Evolutionary conservation across 2,888 invertebrate species (phyloP).

Genomic region (Empis livida): DNA sequence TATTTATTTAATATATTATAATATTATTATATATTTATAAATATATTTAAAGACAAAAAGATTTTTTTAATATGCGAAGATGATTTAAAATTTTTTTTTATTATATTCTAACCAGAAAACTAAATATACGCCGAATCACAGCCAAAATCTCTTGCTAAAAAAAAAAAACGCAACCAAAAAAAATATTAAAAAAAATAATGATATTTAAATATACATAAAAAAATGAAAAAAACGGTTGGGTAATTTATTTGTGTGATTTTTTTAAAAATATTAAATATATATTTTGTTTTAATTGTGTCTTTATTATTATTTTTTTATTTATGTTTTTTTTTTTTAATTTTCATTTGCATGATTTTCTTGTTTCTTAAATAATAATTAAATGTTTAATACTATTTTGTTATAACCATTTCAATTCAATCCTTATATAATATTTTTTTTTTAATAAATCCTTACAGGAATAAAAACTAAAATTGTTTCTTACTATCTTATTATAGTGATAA

Average conservation of each 20-base stretch:
- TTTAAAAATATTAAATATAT: neutral
- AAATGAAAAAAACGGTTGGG: slow-evolving; percentile 5
- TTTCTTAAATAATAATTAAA: too few relatives aligned
- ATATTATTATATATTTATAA: slow-evolving; percentile 1
- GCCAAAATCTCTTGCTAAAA: slow-evolving; percentile 1
- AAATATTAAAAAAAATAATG: slow-evolving; percentile 6
- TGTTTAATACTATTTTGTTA: too few relatives aligned
- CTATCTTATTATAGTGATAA: too few relatives aligned
- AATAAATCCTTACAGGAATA: too few relatives aligned
- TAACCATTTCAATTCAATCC: too few relatives aligned
- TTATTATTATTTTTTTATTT: neutral
- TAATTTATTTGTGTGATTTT: neutral
- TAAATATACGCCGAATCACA: neutral
- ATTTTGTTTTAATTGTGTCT: neutral
- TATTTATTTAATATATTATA: neutral
- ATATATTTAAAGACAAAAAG: slow-evolving; percentile 4
- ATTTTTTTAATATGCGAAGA: slow-evolving; percentile 4
- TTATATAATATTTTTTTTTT: too few relatives aligned
- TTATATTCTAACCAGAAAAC: neutral
- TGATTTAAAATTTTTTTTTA: neutral
- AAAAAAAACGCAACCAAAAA: slow-evolving; percentile 1
- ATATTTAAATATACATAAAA: neutral
- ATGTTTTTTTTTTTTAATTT: neutral
- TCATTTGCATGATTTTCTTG: neutral
- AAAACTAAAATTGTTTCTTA: too few relatives aligned